Evolutionary conservation across 2,888 invertebrate genomes (phyloP).

Genomic region (Ectropis crepuscularia): DNA sequence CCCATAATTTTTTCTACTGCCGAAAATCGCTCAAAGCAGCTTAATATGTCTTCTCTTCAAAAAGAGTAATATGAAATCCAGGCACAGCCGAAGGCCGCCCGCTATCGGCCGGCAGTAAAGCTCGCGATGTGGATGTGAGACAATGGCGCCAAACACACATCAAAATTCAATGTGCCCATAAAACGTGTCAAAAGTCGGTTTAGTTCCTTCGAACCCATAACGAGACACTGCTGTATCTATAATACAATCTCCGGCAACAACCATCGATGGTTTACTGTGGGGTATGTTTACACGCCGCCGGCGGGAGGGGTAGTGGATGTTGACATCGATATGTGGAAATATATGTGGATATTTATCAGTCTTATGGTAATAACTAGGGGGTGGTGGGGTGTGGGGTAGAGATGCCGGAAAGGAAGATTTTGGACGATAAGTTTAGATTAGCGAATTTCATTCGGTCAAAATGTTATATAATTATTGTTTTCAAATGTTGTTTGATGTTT

Average conservation of each 20-base stretch:
- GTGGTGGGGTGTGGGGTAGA: constrained; percentile 28
- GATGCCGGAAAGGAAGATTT: neutral
- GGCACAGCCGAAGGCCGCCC: neutral
- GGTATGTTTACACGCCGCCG: constrained; percentile 23
- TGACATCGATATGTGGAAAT: constrained; percentile 52
- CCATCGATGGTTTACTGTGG: constrained; percentile 40
- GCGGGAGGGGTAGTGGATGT: constrained; percentile 31
- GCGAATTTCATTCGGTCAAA: no score
- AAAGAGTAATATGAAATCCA: neutral
- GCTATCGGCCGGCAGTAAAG: constrained; percentile 12
- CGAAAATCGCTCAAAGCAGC: no score
- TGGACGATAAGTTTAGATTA: constrained; percentile 3
- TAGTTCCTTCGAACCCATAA: constrained; percentile 53
- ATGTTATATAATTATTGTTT: no score
- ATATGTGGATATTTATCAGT: constrained; percentile 65
- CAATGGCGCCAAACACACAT: constrained; percentile 43
- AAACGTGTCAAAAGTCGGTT: constrained; percentile 57
- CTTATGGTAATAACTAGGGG: constrained; percentile 63
- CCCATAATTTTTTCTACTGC: no score
- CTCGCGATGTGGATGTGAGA: constrained; percentile 6
- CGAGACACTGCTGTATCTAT: constrained; percentile 44
- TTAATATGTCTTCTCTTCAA: neutral
- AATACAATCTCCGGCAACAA: constrained; percentile 45
- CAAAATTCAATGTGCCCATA: constrained; percentile 59
- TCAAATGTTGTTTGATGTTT: no score